Evolutionary conservation across 2,888 invertebrate genomes (phyloP), one percentile per base, ranked within the genome.

Genomic region (Sinelater perroti): DNA sequence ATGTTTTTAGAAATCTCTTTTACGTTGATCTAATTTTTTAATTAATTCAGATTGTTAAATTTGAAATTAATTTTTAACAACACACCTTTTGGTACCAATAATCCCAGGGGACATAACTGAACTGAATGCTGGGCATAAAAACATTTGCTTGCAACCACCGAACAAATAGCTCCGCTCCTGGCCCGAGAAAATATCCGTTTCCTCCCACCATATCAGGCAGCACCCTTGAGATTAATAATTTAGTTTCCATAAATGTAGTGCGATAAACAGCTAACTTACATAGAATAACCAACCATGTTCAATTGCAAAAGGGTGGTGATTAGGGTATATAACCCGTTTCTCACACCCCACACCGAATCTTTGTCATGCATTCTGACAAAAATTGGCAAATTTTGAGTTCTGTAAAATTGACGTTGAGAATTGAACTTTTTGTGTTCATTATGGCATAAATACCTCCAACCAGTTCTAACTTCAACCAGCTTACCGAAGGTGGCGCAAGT

Each of bases 181-280:
- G 81, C 0, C 78, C 71, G n/a, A 60, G 66, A 10, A 81, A 80
- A 68, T 80, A 86, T 0, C 84, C 86, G 63, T 87, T 88, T 0
- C 88, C 88, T 0, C 88, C 89, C 38, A 89, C 86, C 88, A 92
- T 91, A 72, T 93, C 93, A 0, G 93, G 91, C 8, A 93, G 76
- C 3, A 92, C 87, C 67, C 76, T 76, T 51, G 6, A 40, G 24
- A 5, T 3, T 13, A 24, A 2, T 20, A 20, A 11, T 2, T 20
- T 1, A 36, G 5, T 14, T 3, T 33, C 8, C 33, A 2, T 33
- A 11, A 10, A 28, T 28, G 3, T 18, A 36, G 16, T 35, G 8
- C 20, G 7, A 18, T 36, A 11, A 8, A 1, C 4, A 10, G 10
- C 5, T 7, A 14, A 24, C 42, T 3, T 69, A 75, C 77, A 75